phyloP scores from a whole-genome alignment of 2,888 invertebrate species.

The Amphipyra tragopoginis region DNA sequence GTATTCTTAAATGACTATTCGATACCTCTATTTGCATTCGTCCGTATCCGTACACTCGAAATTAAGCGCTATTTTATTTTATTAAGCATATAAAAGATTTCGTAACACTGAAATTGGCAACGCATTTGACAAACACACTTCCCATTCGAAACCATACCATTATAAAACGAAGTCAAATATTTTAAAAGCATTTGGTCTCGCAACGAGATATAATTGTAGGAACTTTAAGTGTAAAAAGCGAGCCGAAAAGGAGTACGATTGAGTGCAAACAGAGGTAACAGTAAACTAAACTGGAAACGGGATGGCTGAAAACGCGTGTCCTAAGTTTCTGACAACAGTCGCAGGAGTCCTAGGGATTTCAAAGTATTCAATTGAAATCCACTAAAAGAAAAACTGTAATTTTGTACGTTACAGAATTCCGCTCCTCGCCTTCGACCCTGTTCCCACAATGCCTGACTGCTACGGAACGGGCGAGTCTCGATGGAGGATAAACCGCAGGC shows the following conservation, averaged over 20 bases:
- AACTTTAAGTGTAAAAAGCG: conserved; percentile 26
- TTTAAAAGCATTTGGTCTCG: background rate
- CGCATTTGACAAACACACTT: background rate
- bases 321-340: no score
- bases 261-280: conserved; percentile 26
- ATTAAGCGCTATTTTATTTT: background rate
- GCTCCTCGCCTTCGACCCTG: background rate
- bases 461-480: conserved; percentile 6
- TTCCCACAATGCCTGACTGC: background rate
- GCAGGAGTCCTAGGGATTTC: no score
- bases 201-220: conserved; percentile 20
- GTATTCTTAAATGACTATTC: background rate
- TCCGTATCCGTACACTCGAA: conserved; percentile 3
- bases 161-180: no score
- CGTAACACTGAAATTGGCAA: conserved; percentile 4
- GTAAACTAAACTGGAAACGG: background rate
- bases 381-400: no score
- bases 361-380: no score
- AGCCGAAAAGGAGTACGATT: background rate
- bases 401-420: no score
- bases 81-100: conserved; percentile 13
- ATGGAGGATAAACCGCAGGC: conserved; percentile 16
- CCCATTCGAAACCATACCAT: background rate
- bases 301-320: no score
- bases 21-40: conserved; percentile 32